These are phyloP conservation scores for Deilephila elpenor DNA, from an alignment of 2,888 invertebrate genomes.

Conservation along the genomic window DNA sequence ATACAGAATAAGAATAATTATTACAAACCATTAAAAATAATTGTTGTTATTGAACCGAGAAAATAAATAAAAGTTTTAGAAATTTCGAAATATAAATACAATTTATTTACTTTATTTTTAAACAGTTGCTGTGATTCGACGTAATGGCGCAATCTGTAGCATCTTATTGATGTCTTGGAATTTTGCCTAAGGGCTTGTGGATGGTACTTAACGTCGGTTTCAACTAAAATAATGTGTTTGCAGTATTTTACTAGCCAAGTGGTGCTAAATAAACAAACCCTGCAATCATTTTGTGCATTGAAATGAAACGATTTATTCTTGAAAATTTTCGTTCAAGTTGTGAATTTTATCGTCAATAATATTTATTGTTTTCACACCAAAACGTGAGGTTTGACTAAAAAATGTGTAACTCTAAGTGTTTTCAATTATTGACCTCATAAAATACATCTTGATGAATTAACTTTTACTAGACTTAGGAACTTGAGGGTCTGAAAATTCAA, in stretches of 20 bases:
- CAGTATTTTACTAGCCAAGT: conserved; percentile 16
- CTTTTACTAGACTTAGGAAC: too few relatives aligned
- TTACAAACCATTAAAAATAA: too few relatives aligned
- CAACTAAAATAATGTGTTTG: conserved; percentile 3
- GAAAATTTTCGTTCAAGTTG: not conserved
- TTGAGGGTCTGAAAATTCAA: too few relatives aligned
- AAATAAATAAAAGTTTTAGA: not conserved
- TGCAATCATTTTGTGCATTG: not conserved
- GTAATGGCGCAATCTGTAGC: not conserved
- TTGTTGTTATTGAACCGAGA: too few relatives aligned
- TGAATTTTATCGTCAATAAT: too few relatives aligned
- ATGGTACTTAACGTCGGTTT: conserved; percentile 12
- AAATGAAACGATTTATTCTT: not conserved
- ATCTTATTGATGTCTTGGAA: conserved; percentile 5
- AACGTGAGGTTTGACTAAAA: too few relatives aligned
- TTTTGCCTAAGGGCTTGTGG: conserved; percentile 18
- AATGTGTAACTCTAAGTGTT: too few relatives aligned
- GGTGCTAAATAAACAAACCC: not conserved
- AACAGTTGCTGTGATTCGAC: not conserved
- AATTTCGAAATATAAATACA: too few relatives aligned
- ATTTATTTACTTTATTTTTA: not conserved
- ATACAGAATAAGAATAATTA: too few relatives aligned
- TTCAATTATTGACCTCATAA: too few relatives aligned
- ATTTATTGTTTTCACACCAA: too few relatives aligned
- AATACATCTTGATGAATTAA: too few relatives aligned